Conservation (phyloP, 2,797 vertebrate genomes). For the Heteromormyrus szaboi region DNA sequence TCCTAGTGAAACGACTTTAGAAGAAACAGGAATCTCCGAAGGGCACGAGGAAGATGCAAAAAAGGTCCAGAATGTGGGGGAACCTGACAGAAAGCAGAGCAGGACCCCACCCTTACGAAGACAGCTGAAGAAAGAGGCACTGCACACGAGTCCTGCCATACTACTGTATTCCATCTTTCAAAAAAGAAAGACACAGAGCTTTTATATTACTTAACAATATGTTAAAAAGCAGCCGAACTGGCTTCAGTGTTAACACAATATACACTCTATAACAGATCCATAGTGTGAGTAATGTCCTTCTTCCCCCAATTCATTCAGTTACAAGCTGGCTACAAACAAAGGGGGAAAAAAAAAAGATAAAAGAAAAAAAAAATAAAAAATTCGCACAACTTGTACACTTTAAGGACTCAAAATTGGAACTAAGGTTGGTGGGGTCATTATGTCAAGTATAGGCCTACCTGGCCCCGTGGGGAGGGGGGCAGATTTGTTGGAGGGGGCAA, state of each 20-base stretch:
- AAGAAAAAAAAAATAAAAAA: constrained; percentile 61
- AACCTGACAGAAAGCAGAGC: neutral
- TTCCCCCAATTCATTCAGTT: constrained; percentile 73
- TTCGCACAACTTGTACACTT: constrained; percentile 81
- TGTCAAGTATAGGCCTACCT: constrained; percentile 74
- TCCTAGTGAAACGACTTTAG: neutral
- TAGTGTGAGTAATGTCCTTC: constrained; percentile 88
- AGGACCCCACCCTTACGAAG: neutral
- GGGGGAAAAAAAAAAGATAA: constrained; percentile 45
- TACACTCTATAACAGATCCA: constrained; percentile 96
- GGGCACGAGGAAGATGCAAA: neutral
- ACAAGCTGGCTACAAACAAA: constrained; percentile 95
- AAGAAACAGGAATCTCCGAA: neutral
- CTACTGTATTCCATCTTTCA: constrained; percentile 99
- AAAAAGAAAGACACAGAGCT: constrained; percentile 99
- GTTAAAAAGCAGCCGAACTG: constrained; percentile 99
- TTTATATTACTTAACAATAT: constrained; percentile 99
- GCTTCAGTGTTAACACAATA: constrained; percentile 99
- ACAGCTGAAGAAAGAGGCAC: constrained; percentile 51
- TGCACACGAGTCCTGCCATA: constrained; percentile 78
- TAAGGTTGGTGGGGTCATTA: constrained; percentile 52
- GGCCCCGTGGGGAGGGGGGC: constrained; percentile 45
- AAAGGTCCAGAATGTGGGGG: neutral
- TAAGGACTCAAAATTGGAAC: constrained; percentile 78
- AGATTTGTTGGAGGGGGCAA: constrained; percentile 36